Percentiles rank a stretch among this genome's conserved stretches.
Evolutionary conservation across 2,113 vertebrate genomes (phyloP).

Genomic region (Xiphophorus maculatus): DNA sequence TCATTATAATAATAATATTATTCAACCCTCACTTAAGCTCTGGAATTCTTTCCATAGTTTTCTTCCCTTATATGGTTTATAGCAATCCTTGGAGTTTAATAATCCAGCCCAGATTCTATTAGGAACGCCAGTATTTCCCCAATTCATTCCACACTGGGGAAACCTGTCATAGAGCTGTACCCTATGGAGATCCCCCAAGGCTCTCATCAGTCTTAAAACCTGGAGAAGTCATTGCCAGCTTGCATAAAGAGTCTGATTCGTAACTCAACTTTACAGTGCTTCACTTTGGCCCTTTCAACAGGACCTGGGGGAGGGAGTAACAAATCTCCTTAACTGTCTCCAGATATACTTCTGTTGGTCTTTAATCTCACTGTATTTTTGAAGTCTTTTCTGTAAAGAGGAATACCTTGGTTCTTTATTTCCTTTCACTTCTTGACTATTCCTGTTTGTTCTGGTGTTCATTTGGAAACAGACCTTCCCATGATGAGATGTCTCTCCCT

Average conservation of each 20-base stretch:
- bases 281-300: constrained; percentile 40
- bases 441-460: constrained; percentile 7
- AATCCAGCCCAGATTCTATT: background rate
- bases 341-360: constrained; percentile 61
- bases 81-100: background rate
- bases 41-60: background rate
- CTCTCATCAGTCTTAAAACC: constrained; percentile 48
- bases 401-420: constrained; percentile 5
- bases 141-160: constrained; percentile 4
- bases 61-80: background rate
- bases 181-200: constrained; percentile 22
- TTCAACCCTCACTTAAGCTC: too few relatives aligned
- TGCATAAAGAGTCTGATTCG: constrained; percentile 19
- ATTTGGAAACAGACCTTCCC: constrained; percentile 42
- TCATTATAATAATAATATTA: too few relatives aligned
- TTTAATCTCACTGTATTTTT: constrained; percentile 21
- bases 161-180: constrained; percentile 5
- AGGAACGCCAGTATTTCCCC: background rate
- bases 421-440: constrained; percentile 9
- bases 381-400: constrained; percentile 15
- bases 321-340: constrained; percentile 23
- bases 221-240: constrained; percentile 58
- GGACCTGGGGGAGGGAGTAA: constrained; percentile 31
- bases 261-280: constrained; percentile 18
- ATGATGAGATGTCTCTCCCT: constrained; percentile 48